Base-by-base conservation (phyloP, 1,140 invertebrate species). In the Oncopodura yosiiana region DNA sequence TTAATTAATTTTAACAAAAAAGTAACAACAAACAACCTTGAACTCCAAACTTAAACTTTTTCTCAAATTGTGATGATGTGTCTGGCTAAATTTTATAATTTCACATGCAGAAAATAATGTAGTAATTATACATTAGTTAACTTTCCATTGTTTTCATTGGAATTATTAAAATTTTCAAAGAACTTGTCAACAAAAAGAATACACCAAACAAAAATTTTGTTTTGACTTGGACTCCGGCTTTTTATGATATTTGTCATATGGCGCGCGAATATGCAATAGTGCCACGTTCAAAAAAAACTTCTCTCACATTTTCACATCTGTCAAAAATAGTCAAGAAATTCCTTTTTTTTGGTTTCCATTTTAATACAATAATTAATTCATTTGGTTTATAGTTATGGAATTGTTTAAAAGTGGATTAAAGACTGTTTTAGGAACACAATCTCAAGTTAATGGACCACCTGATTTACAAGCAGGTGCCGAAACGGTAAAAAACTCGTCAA, bases 391-490 rank as follows among this genome's bases (percentile, higher is more conserved):
- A 18, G 49, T 26, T 29, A 90, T 91, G 86, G 86, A 90, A 70
- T 89, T 84, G 69, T 79, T 92, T 54, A 86, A 84, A 74, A 88
- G 84, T 69, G 81, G 87, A 53, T 73, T 90, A 39, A 90, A 90
- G 71, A 86, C 85, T n/a, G 87, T 92, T 58, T 74, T 95, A 27
- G 87, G 87, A n/a, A 71, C 82, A 42, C 81, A 80, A 16, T 83
- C 62, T 78, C 82, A 38, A 84, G 78, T n/a, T n/a, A 58, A 34
- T 54, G 51, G 45, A 29, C n/a, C 16, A 19, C 29, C 24, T 27
- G 42, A 58, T 23, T 6, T 21, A 66, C 81, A 83, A 30, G 80
- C 84, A 37, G 86, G 86, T 50, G 77, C 76, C 29, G 90, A 94
- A 75, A 94, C 87, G 59, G 90, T 92, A 78, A 73, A 67, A 64